Evolutionary conservation across 35 echinoderm and acorn worm species (phyloP).

Genomic region (Amphiura filiformis): DNA sequence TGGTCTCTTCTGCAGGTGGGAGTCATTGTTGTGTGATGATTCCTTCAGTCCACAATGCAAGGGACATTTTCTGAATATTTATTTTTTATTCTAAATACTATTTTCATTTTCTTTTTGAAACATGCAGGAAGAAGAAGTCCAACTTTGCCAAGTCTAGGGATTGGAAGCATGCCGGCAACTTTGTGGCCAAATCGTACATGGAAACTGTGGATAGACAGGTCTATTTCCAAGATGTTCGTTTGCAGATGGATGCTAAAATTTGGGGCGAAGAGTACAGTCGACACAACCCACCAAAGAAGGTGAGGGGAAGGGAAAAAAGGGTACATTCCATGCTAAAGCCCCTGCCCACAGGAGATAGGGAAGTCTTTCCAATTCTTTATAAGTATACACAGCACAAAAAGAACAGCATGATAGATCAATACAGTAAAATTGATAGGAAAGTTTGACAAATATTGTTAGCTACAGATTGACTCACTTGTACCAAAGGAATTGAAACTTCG

Average conservation of each 20-base stretch:
- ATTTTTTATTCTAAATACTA: not conserved
- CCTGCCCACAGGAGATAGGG: no score
- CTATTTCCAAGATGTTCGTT: slow-evolving; percentile 87
- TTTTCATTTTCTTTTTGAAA: not conserved
- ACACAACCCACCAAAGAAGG: slow-evolving; percentile 95
- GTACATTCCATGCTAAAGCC: no score
- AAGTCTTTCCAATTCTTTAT: no score
- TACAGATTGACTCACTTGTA: no score
- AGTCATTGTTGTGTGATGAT: not conserved
- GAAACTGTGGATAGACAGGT: slow-evolving; percentile 76
- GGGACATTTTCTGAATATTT: no score
- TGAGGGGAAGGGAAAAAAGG: not conserved
- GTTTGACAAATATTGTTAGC: no score
- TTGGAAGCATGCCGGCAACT: slow-evolving; percentile 82
- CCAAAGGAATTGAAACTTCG: no score
- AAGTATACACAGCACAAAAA: no score
- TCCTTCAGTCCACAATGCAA: no score
- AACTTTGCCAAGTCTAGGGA: slow-evolving; percentile 57
- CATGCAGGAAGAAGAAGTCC: slow-evolving; percentile 94
- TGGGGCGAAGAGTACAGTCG: slow-evolving; percentile 95
- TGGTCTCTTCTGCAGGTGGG: not conserved
- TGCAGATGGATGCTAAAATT: slow-evolving; percentile 94
- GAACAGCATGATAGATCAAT: no score
- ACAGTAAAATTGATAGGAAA: no score
- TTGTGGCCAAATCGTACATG: slow-evolving; percentile 88